These are phyloP conservation scores for Platycnemis pennipes DNA, from an alignment of 2,888 invertebrate genomes.

Conservation along the genomic window DNA sequence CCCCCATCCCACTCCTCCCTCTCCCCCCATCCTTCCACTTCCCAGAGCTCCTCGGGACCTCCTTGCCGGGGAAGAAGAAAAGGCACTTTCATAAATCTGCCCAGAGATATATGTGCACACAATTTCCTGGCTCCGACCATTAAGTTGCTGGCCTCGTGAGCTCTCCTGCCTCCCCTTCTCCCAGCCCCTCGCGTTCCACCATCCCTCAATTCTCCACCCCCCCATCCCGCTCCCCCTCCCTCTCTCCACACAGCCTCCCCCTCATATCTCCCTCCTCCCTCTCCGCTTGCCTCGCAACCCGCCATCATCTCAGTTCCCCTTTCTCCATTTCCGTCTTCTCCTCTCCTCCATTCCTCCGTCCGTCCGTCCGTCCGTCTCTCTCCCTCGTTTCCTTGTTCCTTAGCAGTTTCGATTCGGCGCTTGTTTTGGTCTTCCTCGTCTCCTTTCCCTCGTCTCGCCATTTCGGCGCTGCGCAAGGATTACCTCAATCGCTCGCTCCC, in stretches of 20 bases:
- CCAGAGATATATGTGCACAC: constrained; percentile 94
- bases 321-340: not conserved
- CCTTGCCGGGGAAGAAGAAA: constrained; percentile 81
- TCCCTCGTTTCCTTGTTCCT: not conserved
- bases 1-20: constrained; percentile 41
- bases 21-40: constrained; percentile 70
- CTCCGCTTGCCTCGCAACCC: not conserved
- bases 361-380: not conserved
- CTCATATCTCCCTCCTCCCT: not conserved
- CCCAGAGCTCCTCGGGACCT: constrained; percentile 75
- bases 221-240: not conserved
- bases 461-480: not conserved
- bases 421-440: not conserved
- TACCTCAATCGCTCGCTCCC: not conserved
- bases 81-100: constrained; percentile 95
- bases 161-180: not conserved
- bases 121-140: constrained; percentile 95
- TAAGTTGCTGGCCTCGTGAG: constrained; percentile 83
- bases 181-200: not conserved
- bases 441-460: not conserved
- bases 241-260: not conserved
- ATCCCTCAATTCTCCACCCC: constrained; percentile 9
- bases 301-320: not conserved
- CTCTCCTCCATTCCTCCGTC: not conserved
- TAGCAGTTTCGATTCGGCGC: not conserved